Evolutionary conservation across 1,140 invertebrate genomes (phyloP), one percentile per base, ranked within the genome.

Genomic region (Gonatopus flavifemur): DNA sequence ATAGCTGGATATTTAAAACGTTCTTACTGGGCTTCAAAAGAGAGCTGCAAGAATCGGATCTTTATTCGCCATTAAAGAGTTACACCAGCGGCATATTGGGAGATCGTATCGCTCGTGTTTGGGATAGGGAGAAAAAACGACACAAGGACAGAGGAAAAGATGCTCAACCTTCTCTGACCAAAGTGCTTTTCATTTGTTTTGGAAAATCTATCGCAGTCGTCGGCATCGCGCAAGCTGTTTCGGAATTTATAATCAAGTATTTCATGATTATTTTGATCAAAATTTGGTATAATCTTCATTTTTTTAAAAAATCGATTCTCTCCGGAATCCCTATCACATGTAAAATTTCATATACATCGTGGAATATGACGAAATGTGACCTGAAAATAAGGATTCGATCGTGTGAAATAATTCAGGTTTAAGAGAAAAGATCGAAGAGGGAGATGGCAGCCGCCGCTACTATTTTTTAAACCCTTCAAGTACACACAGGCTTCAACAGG

Each of bases 41-140:
- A 46, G 84, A 86, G 64, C 67, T 86, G 39, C 78, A 84, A 50
- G 75, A 83, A 48, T 58, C 76, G 15, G 85, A 87, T 72, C 67
- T 88, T 2, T 86, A 81, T 70, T 71, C 78, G 41, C 79, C 84
- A n/a, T 66, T 87, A 12, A 72, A 77, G 52, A 83, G 85, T 60
- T 83, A 87, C 57, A 70, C 67, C 24, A 83, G 84, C 4, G 70
- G 78, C 56, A 49, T 58, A 7, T 59, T 84, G 59, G 84, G 85
- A 13, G 77, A 84, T 57, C 67, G 72, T 32, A 69, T 88, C 24
- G 76, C 82, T 60, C 78, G 73, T 59, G 74, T 76, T 16, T 84
- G 82, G 84, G 72, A 79, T 10, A 52, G 59, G 21, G 81, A 84
- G 45, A 15, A 49, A 33, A 49, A 59, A 41, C 57, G 38, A 43